Conservation (phyloP, 2,888 invertebrate genomes). For the Synergus umbraculus region DNA sequence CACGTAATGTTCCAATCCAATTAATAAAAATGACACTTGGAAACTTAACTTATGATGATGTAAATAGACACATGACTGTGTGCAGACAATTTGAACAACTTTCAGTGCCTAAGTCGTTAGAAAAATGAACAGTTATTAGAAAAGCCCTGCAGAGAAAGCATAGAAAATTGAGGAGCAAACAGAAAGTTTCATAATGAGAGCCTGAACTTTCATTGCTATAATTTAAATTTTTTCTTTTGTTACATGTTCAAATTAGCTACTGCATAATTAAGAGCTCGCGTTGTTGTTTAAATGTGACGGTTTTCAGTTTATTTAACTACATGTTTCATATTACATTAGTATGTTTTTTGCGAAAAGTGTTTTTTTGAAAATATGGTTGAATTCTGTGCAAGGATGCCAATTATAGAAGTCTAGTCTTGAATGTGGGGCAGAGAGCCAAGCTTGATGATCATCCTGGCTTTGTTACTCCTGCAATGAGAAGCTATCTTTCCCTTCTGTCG, state of each 20-base stretch:
- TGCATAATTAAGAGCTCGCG: neutral
- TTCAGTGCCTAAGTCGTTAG: neutral
- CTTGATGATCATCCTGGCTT: neutral
- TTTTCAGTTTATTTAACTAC: neutral
- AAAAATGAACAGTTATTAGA: slow-evolving; percentile 2
- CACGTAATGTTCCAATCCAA: neutral
- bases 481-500: slow-evolving; percentile 3
- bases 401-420: slow-evolving; percentile 3
- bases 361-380: neutral
- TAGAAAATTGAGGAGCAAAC: slow-evolving; percentile 25
- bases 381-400: neutral
- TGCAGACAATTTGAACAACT: neutral
- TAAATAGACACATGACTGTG: neutral
- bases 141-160: slow-evolving; percentile 18
- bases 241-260: neutral
- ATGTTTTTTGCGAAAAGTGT: neutral
- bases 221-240: neutral
- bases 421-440: neutral
- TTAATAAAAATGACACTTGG: neutral
- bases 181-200: slow-evolving; percentile 14
- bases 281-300: neutral
- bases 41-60: neutral
- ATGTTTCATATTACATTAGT: neutral
- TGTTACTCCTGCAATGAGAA: neutral
- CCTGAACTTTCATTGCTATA: slow-evolving; percentile 16